A percentile compares a stretch with the other conserved stretches of the same genome.
phyloP scores from a whole-genome alignment of 2,888 invertebrate species.

The Drosophila longiperda region DNA sequence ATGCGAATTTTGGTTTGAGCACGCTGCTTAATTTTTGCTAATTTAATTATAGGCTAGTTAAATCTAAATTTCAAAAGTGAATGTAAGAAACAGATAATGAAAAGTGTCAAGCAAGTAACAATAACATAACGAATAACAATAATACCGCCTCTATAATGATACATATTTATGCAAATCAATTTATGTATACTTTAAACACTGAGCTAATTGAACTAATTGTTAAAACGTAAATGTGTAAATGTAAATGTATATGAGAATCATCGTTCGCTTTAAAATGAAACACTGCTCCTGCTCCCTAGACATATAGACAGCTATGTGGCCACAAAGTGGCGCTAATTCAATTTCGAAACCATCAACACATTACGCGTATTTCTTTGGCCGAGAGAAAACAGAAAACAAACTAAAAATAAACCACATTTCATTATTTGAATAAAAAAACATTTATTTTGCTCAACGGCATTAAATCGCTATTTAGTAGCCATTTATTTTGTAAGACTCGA shows the following conservation, averaged over 20 bases:
- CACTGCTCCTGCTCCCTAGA: constrained; percentile 24
- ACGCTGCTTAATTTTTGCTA: constrained; percentile 57
- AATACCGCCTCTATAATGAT: constrained; percentile 70
- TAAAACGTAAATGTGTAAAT: constrained; percentile 57
- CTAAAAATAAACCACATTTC: constrained; percentile 8
- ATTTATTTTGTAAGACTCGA: constrained; percentile 35
- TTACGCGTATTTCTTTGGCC: constrained; percentile 37
- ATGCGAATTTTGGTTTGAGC: constrained; percentile 23
- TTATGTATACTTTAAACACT: constrained; percentile 58
- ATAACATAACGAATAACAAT: constrained; percentile 70
- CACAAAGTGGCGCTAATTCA: constrained; percentile 49
- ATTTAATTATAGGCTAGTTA: constrained; percentile 76
- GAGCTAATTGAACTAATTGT: constrained; percentile 64
- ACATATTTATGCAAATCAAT: constrained; percentile 68
- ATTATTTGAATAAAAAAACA: constrained; percentile 34
- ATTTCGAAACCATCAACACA: constrained; percentile 22
- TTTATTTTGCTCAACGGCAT: constrained; percentile 42
- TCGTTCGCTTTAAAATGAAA: constrained; percentile 25
- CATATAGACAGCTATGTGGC: constrained; percentile 6
- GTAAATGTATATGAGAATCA: constrained; percentile 44
- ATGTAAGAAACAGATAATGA: constrained; percentile 10
- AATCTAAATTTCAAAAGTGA: constrained; percentile 59
- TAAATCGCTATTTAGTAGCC: constrained; percentile 37
- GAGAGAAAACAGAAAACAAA: constrained; percentile 1
- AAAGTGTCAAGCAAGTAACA: constrained; percentile 51